These are phyloP conservation scores for Bombylius discolor DNA, from an alignment of 2,888 invertebrate species.

Conservation along the genomic window DNA sequence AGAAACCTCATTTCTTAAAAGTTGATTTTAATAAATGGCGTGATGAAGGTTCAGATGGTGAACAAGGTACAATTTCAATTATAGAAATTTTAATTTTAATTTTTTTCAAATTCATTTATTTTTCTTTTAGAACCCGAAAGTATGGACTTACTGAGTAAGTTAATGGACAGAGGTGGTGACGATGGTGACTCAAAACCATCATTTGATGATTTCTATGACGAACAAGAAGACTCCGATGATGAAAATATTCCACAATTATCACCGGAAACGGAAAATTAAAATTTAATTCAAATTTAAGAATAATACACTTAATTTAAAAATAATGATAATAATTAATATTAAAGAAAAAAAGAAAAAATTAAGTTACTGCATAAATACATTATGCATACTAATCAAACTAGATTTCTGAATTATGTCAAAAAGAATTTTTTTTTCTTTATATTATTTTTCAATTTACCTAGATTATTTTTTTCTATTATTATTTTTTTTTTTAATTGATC, in stretches of 20 bases:
- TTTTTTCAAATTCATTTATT: neutral
- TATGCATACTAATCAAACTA: no score
- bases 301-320: slow-evolving; percentile 18
- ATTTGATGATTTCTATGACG: slow-evolving; percentile 60
- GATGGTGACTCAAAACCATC: slow-evolving; percentile 47
- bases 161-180: slow-evolving; percentile 26
- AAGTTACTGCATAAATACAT: no score
- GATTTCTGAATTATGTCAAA: no score
- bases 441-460: no score
- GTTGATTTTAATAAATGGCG: slow-evolving; percentile 97
- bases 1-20: slow-evolving; percentile 91
- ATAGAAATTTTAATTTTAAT: neutral
- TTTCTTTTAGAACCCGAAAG: neutral
- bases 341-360: no score
- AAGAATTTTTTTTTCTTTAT: no score
- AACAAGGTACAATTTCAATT: slow-evolving; percentile 42
- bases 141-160: neutral
- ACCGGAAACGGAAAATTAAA: slow-evolving; percentile 29
- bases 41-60: slow-evolving; percentile 89
- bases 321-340: neutral
- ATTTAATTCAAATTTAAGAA: slow-evolving; percentile 25
- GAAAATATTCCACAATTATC: slow-evolving; percentile 32
- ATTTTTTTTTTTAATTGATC: no score
- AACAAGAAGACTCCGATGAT: slow-evolving; percentile 62
- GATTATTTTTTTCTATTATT: no score